Percentiles rank a stretch among this genome's conserved stretches.
phyloP scores from a whole-genome alignment of 2,888 invertebrate genomes.

The Drosophila infuscata region DNA sequence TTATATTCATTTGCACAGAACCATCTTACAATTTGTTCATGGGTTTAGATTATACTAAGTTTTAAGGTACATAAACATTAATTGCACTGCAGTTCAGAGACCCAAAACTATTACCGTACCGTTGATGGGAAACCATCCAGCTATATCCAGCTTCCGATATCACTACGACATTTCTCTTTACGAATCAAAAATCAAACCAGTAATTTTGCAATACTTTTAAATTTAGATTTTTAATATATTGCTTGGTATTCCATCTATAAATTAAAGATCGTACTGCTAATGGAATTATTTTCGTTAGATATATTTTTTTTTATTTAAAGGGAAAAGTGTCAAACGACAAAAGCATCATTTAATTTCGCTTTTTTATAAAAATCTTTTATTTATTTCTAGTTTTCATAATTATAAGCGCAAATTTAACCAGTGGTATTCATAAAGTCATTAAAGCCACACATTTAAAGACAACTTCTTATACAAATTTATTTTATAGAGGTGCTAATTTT shows the following conservation, averaged over 20 bases:
- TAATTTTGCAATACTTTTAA: background rate
- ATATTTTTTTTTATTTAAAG: background rate
- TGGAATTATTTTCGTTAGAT: background rate
- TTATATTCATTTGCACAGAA: background rate
- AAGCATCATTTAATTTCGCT: rapidly evolving
- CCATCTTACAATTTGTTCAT: background rate
- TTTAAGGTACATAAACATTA: too few relatives aligned
- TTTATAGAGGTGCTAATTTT: background rate
- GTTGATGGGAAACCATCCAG: too few relatives aligned
- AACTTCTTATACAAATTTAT: background rate
- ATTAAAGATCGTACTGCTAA: background rate
- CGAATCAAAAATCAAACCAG: background rate
- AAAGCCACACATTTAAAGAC: background rate
- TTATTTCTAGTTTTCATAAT: background rate
- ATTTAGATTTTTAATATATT: background rate
- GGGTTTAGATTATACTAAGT: background rate
- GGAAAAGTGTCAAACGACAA: background rate
- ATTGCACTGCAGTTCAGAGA: too few relatives aligned
- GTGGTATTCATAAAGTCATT: background rate
- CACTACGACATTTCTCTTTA: background rate
- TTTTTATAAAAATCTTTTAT: background rate
- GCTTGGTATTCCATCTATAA: background rate
- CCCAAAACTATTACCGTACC: too few relatives aligned
- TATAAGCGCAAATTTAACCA: too few relatives aligned
- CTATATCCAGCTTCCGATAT: background rate